These are phyloP conservation scores for Picus viridis DNA, from an alignment of 2,797 vertebrate species.

Conservation along the genomic window DNA sequence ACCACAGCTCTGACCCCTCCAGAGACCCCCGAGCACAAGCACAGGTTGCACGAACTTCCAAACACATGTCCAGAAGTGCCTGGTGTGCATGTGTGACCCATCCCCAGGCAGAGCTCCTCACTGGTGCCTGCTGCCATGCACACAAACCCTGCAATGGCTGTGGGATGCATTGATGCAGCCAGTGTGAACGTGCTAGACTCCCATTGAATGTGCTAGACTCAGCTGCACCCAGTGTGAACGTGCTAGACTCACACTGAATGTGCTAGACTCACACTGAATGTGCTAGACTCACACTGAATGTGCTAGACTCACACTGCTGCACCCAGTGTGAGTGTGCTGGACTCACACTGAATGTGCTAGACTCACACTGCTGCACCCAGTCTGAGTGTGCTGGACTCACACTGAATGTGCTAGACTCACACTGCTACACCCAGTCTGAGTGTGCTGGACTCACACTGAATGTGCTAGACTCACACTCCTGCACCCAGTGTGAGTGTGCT, in stretches of 20 bases:
- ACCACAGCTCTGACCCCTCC: background rate
- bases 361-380: background rate
- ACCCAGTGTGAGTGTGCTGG: no score
- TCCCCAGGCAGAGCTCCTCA: background rate
- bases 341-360: background rate
- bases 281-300: background rate
- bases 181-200: background rate
- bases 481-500: no score
- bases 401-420: background rate
- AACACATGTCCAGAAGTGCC: fast-evolving
- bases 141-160: background rate
- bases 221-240: no score
- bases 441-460: background rate
- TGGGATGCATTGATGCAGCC: fast-evolving
- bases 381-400: background rate
- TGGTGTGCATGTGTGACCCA: background rate
- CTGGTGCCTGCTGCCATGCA: background rate
- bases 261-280: no score
- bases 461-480: background rate
- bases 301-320: background rate
- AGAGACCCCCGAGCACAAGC: fast-evolving
- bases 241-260: background rate
- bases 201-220: no score
- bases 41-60: background rate
- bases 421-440: background rate